These are phyloP conservation scores for Homarus americanus DNA, from an alignment of 1,140 invertebrate species.

Conservation along the genomic window DNA sequence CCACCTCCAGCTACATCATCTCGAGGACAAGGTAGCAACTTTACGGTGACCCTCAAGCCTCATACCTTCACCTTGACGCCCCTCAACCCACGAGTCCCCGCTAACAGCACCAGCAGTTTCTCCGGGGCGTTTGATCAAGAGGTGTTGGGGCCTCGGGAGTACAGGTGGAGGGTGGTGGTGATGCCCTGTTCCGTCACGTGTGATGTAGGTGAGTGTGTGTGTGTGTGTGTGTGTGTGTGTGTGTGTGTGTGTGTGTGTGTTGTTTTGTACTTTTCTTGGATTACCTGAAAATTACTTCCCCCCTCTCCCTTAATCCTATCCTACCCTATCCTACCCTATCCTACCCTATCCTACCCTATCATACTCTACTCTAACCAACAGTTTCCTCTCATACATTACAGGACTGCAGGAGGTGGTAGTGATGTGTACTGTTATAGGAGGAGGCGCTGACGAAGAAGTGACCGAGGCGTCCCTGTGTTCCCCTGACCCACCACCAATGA, in stretches of 20 bases:
- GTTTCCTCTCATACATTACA: background rate
- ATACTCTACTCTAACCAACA: background rate
- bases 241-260: background rate
- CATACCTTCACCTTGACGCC: slow-evolving; percentile 34
- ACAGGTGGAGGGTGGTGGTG: slow-evolving; percentile 23
- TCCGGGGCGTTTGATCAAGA: background rate
- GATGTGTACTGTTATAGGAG: background rate
- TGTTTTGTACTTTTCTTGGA: no score
- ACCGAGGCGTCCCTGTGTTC: slow-evolving; percentile 6
- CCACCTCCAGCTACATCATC: background rate
- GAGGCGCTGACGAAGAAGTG: background rate
- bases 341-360: no score
- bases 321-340: no score
- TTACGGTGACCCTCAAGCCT: slow-evolving; percentile 3
- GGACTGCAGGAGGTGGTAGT: slow-evolving; percentile 44
- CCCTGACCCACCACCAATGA: background rate
- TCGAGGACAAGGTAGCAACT: background rate
- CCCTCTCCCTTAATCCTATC: no score
- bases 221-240: background rate
- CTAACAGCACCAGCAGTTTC: background rate
- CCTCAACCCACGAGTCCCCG: background rate
- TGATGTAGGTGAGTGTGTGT: slow-evolving; percentile 34
- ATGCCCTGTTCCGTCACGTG: slow-evolving; percentile 54
- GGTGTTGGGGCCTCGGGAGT: background rate
- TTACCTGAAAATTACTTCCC: no score